Evolutionary conservation across 2,113 vertebrate species (phyloP).

Genomic region (Meleagris gallopavo): DNA sequence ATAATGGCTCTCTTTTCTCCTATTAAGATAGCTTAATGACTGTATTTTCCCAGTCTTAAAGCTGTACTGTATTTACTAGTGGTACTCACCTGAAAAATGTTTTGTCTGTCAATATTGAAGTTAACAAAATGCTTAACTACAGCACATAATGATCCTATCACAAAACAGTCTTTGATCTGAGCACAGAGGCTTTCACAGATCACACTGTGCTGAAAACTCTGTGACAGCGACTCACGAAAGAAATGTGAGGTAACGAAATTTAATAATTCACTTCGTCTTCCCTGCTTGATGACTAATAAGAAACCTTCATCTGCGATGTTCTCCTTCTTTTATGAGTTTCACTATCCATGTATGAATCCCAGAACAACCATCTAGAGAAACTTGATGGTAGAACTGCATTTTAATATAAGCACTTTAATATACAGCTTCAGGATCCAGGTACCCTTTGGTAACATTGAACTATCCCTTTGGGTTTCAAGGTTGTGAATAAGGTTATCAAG

Average conservation of each 20-base stretch:
- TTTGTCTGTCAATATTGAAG: constrained; percentile 43
- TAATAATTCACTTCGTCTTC: constrained; percentile 2
- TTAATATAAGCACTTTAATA: constrained; percentile 5
- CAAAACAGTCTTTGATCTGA: background rate
- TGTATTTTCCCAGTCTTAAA: constrained; percentile 71
- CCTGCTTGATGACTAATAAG: background rate
- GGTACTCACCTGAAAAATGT: constrained; percentile 20
- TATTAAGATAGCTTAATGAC: constrained; percentile 75
- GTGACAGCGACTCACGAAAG: background rate
- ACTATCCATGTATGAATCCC: background rate
- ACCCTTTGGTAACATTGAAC: background rate
- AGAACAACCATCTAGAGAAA: constrained; percentile 21
- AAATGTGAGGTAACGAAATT: background rate
- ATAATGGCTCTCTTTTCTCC: constrained; percentile 71
- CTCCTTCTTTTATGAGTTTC: constrained; percentile 1
- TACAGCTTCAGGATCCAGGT: background rate
- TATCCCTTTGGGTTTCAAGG: constrained; percentile 27
- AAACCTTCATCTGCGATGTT: background rate
- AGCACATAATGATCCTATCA: background rate
- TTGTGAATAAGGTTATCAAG: constrained; percentile 25
- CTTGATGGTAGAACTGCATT: background rate
- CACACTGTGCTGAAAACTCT: background rate
- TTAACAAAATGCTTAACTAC: constrained; percentile 41
- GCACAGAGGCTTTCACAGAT: background rate
- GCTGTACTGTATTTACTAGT: constrained; percentile 10